phyloP scores from a whole-genome alignment of 2,797 vertebrate genomes.

The Euthynnus affinis region DNA sequence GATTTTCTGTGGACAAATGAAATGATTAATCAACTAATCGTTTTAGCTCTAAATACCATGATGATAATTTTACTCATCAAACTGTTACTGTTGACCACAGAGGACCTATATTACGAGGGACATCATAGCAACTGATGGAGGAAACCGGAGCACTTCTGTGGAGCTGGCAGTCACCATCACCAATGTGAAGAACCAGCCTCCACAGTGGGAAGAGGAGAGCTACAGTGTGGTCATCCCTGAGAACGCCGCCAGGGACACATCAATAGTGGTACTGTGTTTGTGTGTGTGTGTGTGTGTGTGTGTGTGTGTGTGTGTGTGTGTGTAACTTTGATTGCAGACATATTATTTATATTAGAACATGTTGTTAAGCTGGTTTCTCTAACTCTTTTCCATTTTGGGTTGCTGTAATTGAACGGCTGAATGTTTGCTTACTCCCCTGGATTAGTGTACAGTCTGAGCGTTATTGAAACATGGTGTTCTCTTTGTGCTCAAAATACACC shows the following conservation, averaged over 20 bases:
- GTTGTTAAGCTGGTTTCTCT: not conserved
- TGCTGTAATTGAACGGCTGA: constrained; percentile 21
- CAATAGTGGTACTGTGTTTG: constrained; percentile 80
- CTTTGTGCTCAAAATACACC: constrained; percentile 30
- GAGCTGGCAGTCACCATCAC: constrained; percentile 90
- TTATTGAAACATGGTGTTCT: constrained; percentile 36
- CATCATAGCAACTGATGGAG: constrained; percentile 89
- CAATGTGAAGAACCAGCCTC: constrained; percentile 91
- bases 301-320: constrained; percentile 17
- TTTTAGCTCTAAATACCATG: not conserved
- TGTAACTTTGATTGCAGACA: not conserved
- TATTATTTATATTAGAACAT: not conserved
- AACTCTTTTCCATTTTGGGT: constrained; percentile 6
- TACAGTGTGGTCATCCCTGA: constrained; percentile 91
- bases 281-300: constrained; percentile 29
- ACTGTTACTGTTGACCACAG: constrained; percentile 70
- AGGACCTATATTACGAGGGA: constrained; percentile 88
- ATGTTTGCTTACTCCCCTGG: constrained; percentile 26
- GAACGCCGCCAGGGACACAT: constrained; percentile 87
- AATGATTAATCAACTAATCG: not conserved
- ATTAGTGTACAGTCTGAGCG: constrained; percentile 6
- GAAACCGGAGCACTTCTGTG: constrained; percentile 90
- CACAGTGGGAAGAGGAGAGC: constrained; percentile 90
- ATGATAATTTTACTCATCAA: constrained; percentile 7
- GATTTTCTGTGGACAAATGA: not conserved